Evolutionary conservation across 1,140 invertebrate species (phyloP), one percentile per base, ranked within the genome.

Genomic region (Parasteatoda tepidariorum): DNA sequence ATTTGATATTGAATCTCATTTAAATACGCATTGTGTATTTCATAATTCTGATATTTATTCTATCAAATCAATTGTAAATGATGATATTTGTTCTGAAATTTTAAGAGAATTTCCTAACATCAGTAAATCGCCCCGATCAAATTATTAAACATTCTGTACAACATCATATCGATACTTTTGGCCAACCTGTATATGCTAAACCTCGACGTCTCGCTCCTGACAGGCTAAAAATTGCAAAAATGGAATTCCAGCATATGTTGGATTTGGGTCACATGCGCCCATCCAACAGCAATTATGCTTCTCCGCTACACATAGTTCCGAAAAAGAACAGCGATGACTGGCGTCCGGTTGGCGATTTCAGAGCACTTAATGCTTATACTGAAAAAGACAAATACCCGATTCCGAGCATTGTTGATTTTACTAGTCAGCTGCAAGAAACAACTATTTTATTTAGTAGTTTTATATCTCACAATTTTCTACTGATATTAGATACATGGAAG

Each of bases 391-490:
- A 34, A 5, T 88, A 87, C 62, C 86, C 85, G 1, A 22, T 88
- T n/a, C 86, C 87, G 1, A 84, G 78, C 54, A 84, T 87, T 28
- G 41, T 83, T 11, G 88, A 88, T 73, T 83, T 61, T 84, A 62
- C 38, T 3, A n/a, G n/a, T 34, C n/a, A n/a, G n/a, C n/a, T n/a
- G n/a, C n/a, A n/a, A n/a, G n/a, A n/a, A n/a, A n/a, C n/a, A n/a
- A n/a, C n/a, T n/a, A n/a, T n/a, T n/a, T n/a, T n/a, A n/a, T n/a
- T n/a, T n/a, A n/a, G n/a, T n/a, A n/a, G 0, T 86, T 89, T 73
- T 88, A 79, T 22, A 88, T 90, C 6, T 82, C 85, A 0, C 88
- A 89, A 84, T 89, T 88, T 79, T 87, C 87, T 0, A 88, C 87
- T 0, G 84, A 88, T 33, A 88, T 90, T 38, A 41, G 79, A 11